phyloP scores from a whole-genome alignment of 2,797 vertebrate genomes.

The Anas acuta region DNA sequence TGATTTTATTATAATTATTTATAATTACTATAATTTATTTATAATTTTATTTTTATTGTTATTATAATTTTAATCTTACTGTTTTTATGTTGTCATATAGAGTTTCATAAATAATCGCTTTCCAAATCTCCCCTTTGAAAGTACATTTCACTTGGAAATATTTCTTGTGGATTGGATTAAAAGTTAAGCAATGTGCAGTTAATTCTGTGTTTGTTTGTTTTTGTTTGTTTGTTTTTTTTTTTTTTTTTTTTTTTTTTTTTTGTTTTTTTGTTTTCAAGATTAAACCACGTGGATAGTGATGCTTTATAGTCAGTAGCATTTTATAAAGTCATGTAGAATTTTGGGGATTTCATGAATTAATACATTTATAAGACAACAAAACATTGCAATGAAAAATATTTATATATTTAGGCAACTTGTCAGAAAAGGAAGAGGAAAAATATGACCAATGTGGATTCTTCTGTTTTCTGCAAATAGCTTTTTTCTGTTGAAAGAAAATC shows the following conservation, averaged over 20 bases:
- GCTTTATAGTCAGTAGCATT: neutral
- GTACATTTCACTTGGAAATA: neutral
- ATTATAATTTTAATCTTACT: neutral
- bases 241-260: too few species aligned
- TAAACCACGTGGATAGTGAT: neutral
- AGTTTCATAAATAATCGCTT: neutral
- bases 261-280: neutral
- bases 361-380: neutral
- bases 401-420: neutral
- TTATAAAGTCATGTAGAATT: neutral
- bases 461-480: neutral
- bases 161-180: neutral
- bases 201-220: neutral
- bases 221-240: too few species aligned
- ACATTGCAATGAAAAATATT: neutral
- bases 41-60: too few species aligned
- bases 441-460: neutral
- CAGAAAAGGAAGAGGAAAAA: neutral
- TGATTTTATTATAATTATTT: neutral
- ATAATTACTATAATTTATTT: too few species aligned
- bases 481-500: neutral
- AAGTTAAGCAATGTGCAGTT: neutral
- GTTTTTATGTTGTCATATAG: neutral
- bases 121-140: neutral
- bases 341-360: neutral